These are phyloP conservation scores for Caenorhabditis imperialis DNA, from an alignment of 2,888 invertebrate species.

Conservation along the genomic window DNA sequence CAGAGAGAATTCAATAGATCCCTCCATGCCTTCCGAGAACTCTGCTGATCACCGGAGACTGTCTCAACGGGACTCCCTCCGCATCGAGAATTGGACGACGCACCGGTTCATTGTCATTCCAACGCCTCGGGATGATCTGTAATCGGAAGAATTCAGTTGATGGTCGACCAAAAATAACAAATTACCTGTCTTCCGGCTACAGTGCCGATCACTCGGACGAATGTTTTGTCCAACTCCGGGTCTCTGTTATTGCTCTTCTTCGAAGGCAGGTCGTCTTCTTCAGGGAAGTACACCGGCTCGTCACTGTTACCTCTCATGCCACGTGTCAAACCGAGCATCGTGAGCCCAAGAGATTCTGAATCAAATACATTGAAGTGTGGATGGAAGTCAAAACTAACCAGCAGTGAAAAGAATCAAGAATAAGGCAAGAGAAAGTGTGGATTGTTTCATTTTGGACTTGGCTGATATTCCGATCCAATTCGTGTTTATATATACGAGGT, in stretches of 20 bases:
- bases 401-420: no score
- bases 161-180: not conserved
- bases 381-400: no score
- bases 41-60: conserved; percentile 21
- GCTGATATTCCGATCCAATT: not conserved
- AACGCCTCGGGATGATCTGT: conserved; percentile 21
- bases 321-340: conserved; percentile 32
- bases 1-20: conserved; percentile 1
- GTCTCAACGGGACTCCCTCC: conserved; percentile 16
- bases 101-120: conserved; percentile 20
- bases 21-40: conserved; percentile 26
- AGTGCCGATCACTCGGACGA: conserved; percentile 21
- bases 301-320: conserved; percentile 5
- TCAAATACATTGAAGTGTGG: not conserved
- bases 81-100: conserved; percentile 16
- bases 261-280: conserved; percentile 25
- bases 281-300: conserved; percentile 32
- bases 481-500: not conserved
- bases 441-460: not conserved
- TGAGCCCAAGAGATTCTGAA: conserved; percentile 19
- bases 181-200: conserved; percentile 36
- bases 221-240: conserved; percentile 14
- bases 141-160: not conserved
- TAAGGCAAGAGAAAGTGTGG: no score
- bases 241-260: not conserved